These are phyloP conservation scores for Rhagologus leucostigma DNA, from an alignment of 2,113 vertebrate species.

Conservation along the genomic window DNA sequence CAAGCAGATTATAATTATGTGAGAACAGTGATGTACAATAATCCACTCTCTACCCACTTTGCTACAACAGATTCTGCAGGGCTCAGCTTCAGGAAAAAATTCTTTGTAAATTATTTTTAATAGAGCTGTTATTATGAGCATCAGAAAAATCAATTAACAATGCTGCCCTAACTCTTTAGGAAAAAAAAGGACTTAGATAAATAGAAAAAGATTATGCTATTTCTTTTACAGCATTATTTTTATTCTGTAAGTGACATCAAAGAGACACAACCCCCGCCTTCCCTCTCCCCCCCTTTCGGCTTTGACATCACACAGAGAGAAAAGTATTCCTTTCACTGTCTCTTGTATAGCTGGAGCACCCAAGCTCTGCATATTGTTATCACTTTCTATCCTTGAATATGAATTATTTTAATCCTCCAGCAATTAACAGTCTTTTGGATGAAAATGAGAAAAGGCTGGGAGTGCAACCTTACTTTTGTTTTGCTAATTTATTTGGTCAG, in stretches of 20 bases:
- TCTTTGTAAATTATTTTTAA: constrained; percentile 63
- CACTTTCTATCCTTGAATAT: not conserved
- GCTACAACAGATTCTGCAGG: not conserved
- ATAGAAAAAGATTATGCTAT: constrained; percentile 33
- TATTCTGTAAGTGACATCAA: constrained; percentile 48
- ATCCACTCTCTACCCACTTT: constrained; percentile 23
- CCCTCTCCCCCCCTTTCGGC: not conserved
- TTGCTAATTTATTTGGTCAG: constrained; percentile 41
- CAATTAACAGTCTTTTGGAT: constrained; percentile 36
- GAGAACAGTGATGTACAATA: constrained; percentile 11
- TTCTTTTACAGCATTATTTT: constrained; percentile 26
- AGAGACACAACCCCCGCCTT: not conserved
- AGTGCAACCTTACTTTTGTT: constrained; percentile 32
- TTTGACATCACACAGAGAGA: constrained; percentile 34
- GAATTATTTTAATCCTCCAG: constrained; percentile 62
- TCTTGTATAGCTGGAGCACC: not conserved
- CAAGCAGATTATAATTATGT: constrained; percentile 26
- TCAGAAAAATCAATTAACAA: constrained; percentile 71
- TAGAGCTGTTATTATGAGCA: constrained; percentile 32
- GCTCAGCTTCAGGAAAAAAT: constrained; percentile 12
- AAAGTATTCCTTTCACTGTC: constrained; percentile 44
- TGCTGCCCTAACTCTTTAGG: constrained; percentile 50
- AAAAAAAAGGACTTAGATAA: constrained; percentile 32
- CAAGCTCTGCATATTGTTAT: not conserved
- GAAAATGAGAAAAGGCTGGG: not conserved